Evolutionary conservation across 2,797 vertebrate genomes (phyloP).

Genomic region (Eupleurogrammus muticus): DNA sequence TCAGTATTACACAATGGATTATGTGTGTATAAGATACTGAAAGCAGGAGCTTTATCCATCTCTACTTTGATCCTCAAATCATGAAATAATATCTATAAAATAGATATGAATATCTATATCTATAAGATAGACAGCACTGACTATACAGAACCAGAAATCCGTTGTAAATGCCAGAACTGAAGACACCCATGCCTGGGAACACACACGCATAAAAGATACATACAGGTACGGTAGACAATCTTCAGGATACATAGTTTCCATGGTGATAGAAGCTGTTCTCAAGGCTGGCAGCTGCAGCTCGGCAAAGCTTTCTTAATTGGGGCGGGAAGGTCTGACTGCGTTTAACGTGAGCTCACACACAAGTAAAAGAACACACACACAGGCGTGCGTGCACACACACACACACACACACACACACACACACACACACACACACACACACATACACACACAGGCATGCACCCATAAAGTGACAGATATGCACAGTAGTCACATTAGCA

Average conservation of each 20-base stretch:
- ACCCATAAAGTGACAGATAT: constrained; percentile 29
- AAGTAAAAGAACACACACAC: constrained; percentile 1
- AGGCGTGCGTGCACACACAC: constrained; percentile 25
- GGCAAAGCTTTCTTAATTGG: constrained; percentile 63
- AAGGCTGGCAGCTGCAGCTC: constrained; percentile 57
- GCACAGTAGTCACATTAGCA: constrained; percentile 38
- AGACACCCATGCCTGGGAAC: constrained; percentile 45
- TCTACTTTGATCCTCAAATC: constrained; percentile 18
- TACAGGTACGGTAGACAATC: constrained; percentile 61
- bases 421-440: constrained; percentile 28
- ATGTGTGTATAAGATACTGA: constrained; percentile 28
- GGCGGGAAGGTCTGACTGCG: constrained; percentile 58
- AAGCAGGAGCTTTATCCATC: constrained; percentile 8
- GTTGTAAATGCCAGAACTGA: constrained; percentile 35
- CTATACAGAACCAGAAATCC: constrained; percentile 17
- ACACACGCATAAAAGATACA: constrained; percentile 39
- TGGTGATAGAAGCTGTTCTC: constrained; percentile 71
- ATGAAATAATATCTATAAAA: constrained; percentile 1
- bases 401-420: constrained; percentile 22
- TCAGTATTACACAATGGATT: constrained; percentile 26
- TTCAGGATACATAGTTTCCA: constrained; percentile 78
- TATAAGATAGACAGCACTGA: constrained; percentile 25
- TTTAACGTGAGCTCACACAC: constrained; percentile 45
- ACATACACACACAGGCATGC: constrained; percentile 30
- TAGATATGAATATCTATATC: neutral